These are phyloP conservation scores for Ditylenchus weischeri DNA, from an alignment of 2,888 invertebrate genomes.

Conservation along the genomic window DNA sequence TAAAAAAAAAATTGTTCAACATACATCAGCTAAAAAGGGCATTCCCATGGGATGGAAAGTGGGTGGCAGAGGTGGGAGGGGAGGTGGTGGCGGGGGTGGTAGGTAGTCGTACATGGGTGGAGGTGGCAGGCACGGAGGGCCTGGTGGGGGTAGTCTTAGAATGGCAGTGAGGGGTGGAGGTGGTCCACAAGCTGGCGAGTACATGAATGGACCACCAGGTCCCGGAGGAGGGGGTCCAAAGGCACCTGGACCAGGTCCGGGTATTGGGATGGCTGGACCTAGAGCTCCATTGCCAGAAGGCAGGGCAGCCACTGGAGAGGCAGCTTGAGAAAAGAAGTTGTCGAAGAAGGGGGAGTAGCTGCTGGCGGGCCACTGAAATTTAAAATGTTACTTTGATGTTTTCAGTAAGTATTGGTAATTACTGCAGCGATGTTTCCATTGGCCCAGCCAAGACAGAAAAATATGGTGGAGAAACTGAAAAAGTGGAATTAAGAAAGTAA, in stretches of 20 bases:
- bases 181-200: slow-evolving; percentile 1
- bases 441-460: too few species aligned
- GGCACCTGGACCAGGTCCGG: background rate
- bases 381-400: too few species aligned
- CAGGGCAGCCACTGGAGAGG: slow-evolving; percentile 35
- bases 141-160: slow-evolving; percentile 8
- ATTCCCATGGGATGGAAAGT: slow-evolving; percentile 2
- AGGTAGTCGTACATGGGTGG: background rate
- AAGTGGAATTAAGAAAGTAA: too few species aligned
- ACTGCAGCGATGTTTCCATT: too few species aligned
- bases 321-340: slow-evolving; percentile 32
- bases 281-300: slow-evolving; percentile 31
- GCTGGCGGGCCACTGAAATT: slow-evolving; percentile 39
- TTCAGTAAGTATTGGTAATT: too few species aligned
- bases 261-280: slow-evolving; percentile 13
- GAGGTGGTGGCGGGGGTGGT: slow-evolving; percentile 10
- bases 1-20: too few species aligned
- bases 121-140: background rate
- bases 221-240: slow-evolving; percentile 12
- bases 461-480: too few species aligned
- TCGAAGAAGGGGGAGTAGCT: slow-evolving; percentile 42
- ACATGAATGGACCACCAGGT: background rate
- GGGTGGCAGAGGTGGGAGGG: background rate
- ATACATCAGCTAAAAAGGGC: slow-evolving; percentile 1
- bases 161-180: slow-evolving; percentile 15